Percentiles rank a stretch among this genome's conserved stretches.
Evolutionary conservation across 2,113 vertebrate species (phyloP).

Genomic region (Ellobius talpinus): DNA sequence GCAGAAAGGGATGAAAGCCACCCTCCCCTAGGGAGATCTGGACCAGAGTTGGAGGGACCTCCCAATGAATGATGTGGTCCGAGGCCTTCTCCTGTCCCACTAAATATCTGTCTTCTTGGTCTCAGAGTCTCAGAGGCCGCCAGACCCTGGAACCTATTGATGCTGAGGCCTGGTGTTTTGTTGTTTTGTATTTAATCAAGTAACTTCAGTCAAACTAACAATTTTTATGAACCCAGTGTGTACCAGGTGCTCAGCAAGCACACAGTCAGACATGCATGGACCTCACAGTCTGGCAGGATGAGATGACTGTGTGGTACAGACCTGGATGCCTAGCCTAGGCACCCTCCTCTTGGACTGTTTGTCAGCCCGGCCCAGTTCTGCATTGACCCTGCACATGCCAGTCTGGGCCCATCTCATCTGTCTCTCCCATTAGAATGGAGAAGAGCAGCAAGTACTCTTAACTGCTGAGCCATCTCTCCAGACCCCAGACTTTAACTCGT

Average conservation of each 20-base stretch:
- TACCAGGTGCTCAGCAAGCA: background rate
- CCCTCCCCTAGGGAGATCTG: background rate
- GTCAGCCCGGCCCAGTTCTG: background rate
- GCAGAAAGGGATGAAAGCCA: background rate
- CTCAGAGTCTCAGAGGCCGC: background rate
- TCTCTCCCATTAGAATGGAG: background rate
- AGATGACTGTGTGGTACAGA: background rate
- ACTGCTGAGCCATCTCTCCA: background rate
- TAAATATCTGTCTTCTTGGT: background rate
- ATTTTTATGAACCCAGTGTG: background rate
- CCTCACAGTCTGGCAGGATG: background rate
- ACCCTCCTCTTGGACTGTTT: background rate
- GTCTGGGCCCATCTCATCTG: background rate
- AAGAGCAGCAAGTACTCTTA: background rate
- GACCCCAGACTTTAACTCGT: background rate
- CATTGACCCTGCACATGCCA: accelerated
- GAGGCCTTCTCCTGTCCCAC: accelerated
- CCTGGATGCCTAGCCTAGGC: background rate
- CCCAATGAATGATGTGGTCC: background rate
- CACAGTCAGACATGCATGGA: background rate
- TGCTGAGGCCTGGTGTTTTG: background rate
- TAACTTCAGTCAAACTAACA: background rate
- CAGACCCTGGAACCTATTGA: too few relatives aligned
- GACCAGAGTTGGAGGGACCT: background rate
- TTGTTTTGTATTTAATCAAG: background rate